Percentiles rank a stretch among this genome's conserved stretches.
Evolutionary conservation across 2,888 invertebrate genomes (phyloP).

Genomic region (Morinoia aosen): DNA sequence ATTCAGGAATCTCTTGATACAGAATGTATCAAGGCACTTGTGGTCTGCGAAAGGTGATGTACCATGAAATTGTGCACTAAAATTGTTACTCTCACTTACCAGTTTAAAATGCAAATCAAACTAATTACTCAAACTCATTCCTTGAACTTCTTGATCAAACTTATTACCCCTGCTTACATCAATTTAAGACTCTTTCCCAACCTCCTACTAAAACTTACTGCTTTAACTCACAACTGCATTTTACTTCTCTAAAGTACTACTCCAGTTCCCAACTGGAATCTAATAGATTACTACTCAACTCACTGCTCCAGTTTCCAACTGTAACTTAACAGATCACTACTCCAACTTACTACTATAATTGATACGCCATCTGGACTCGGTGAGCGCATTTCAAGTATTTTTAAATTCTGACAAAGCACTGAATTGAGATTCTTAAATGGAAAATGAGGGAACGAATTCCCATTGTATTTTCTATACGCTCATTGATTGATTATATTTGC

Average conservation of each 20-base stretch:
- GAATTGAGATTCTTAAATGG: neutral
- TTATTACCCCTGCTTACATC: neutral
- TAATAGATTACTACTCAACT: neutral
- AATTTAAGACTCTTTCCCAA: too few species aligned
- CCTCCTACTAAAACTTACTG: too few species aligned
- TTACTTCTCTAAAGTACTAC: too few species aligned
- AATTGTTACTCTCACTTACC: neutral
- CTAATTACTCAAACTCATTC: neutral
- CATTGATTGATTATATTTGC: neutral
- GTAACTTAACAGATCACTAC: too few species aligned
- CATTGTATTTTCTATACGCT: neutral
- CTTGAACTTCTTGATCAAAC: neutral
- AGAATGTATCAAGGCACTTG: neutral
- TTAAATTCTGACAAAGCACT: neutral
- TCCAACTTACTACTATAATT: too few species aligned
- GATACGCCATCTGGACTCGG: too few species aligned
- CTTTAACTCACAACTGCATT: too few species aligned
- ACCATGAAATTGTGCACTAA: too few species aligned
- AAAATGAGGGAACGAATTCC: neutral
- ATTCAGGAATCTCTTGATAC: too few species aligned
- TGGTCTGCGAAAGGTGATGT: neutral
- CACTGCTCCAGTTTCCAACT: neutral
- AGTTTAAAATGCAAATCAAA: neutral
- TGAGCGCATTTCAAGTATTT: too few species aligned
- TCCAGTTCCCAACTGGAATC: too few species aligned